Conservation (phyloP, 2,888 invertebrate species). For the Geotrupes spiniger region DNA sequence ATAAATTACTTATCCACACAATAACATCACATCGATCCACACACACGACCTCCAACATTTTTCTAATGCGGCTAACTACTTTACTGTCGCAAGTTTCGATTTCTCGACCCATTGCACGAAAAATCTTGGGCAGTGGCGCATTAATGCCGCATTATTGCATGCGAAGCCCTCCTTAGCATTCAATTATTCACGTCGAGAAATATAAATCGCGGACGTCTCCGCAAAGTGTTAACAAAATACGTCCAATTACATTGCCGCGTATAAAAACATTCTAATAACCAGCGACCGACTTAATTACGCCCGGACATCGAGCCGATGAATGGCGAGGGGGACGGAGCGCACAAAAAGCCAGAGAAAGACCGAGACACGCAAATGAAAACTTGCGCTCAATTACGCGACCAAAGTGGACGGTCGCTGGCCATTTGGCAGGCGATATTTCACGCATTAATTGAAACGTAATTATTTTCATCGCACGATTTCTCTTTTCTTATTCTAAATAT, state of each 20-base stretch:
- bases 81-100: no score
- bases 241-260: constrained; percentile 11
- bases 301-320: no score
- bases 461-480: no score
- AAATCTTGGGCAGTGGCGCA: constrained; percentile 15
- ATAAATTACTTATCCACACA: no score
- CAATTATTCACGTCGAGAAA: constrained; percentile 37
- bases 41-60: no score
- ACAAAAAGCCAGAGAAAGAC: no score
- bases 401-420: not conserved
- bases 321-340: no score
- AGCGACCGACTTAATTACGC: not conserved
- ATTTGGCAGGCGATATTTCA: constrained; percentile 3
- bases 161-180: constrained; percentile 38
- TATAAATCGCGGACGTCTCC: constrained; percentile 34
- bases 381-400: not conserved
- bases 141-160: constrained; percentile 36
- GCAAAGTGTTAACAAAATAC: constrained; percentile 28
- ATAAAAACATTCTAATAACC: constrained; percentile 1
- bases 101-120: not conserved
- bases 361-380: not conserved
- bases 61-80: no score
- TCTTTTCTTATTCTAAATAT: no score
- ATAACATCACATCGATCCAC: no score
- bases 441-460: constrained; percentile 2